Evolutionary conservation across 1,140 invertebrate species (phyloP).

Genomic region (Heliconius himera): DNA sequence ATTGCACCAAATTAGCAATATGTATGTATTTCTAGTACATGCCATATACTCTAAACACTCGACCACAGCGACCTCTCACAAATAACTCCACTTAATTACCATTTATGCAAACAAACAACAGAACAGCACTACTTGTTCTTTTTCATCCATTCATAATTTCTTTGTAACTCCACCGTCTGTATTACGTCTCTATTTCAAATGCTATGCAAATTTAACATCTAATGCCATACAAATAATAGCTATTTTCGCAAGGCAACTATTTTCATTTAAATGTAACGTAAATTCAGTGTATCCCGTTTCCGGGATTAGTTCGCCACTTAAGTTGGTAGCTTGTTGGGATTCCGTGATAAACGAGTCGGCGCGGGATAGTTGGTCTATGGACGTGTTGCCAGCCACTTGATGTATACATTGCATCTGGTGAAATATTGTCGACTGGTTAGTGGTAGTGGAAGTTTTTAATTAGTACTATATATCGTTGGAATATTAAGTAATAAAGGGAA

Average conservation of each 20-base stretch:
- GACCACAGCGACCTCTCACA: neutral
- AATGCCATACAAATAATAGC: neutral
- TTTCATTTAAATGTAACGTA: constrained; percentile 36
- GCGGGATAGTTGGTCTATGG: constrained; percentile 22
- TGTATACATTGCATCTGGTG: neutral
- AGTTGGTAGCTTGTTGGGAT: constrained; percentile 40
- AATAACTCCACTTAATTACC: constrained; percentile 10
- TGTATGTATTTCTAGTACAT: neutral
- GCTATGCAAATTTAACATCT: neutral
- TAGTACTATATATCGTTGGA: neutral
- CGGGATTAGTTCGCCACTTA: constrained; percentile 41
- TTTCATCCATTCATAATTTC: constrained; percentile 23
- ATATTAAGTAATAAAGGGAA: too few relatives aligned
- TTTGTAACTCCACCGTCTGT: constrained; percentile 12
- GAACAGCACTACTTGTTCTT: constrained; percentile 13
- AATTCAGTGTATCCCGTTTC: constrained; percentile 29
- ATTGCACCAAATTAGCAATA: too few relatives aligned
- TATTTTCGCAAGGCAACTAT: neutral
- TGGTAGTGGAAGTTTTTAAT: constrained; percentile 2
- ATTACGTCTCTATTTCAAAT: neutral
- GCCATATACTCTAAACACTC: neutral
- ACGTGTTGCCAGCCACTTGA: constrained; percentile 5
- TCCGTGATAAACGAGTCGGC: constrained; percentile 38
- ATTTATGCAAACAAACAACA: constrained; percentile 15
- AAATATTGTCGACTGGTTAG: neutral